Conservation (phyloP, 1,140 invertebrate species). For the Zaprionus inermis region DNA sequence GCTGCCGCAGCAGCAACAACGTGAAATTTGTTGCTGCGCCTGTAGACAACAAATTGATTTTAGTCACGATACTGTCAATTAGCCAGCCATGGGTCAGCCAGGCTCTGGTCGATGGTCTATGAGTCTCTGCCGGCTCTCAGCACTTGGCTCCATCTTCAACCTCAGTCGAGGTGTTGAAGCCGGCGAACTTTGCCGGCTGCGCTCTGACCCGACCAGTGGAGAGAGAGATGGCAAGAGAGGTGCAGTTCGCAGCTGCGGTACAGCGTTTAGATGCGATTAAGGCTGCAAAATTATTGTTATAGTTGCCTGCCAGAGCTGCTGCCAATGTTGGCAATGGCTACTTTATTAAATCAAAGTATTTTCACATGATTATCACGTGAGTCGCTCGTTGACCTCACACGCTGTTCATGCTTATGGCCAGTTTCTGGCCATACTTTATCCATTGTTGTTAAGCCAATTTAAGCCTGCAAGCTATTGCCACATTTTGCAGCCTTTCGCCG, state of each 20-base stretch:
- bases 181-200: conserved; percentile 58
- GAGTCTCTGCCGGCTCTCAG: conserved; percentile 1
- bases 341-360: conserved; percentile 81
- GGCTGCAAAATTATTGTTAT: conserved; percentile 79
- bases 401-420: conserved; percentile 37
- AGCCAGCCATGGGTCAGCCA: conserved; percentile 76
- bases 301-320: conserved; percentile 63
- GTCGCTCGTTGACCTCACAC: conserved; percentile 56
- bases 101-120: background rate
- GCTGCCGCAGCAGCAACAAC: conserved; percentile 56
- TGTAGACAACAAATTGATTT: conserved; percentile 82
- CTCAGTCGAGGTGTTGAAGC: conserved; percentile 69
- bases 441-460: conserved; percentile 19
- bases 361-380: conserved; percentile 82
- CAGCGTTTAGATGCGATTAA: conserved; percentile 75
- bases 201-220: conserved; percentile 48
- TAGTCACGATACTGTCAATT: conserved; percentile 83
- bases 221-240: background rate
- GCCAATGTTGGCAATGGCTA: conserved; percentile 58
- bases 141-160: conserved; percentile 12
- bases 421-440: conserved; percentile 17
- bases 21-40: conserved; percentile 77
- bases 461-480: conserved; percentile 49
- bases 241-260: conserved; percentile 39
- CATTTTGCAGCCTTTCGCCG: conserved; percentile 72